Conservation (phyloP, 1,140 invertebrate genomes). For the Nylanderia fulva region DNA sequence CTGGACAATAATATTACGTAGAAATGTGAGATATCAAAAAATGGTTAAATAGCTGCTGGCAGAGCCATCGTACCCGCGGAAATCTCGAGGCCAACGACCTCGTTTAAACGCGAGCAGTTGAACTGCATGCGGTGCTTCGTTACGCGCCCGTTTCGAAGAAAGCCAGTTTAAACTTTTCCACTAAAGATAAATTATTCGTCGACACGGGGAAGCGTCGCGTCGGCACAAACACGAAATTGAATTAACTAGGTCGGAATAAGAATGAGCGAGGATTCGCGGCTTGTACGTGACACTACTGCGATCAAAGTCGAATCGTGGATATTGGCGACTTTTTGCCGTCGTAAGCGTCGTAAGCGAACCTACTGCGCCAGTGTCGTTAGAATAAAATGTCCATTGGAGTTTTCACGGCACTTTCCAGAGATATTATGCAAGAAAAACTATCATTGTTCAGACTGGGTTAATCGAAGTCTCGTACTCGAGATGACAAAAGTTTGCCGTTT, state of each 20-base stretch:
- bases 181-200: slow-evolving; percentile 47
- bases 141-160: background rate
- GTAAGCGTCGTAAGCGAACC: slow-evolving; percentile 20
- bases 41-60: slow-evolving; percentile 17
- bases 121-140: background rate
- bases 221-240: slow-evolving; percentile 54
- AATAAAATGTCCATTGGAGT: slow-evolving; percentile 5
- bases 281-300: slow-evolving; percentile 6
- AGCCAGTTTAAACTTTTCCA: slow-evolving; percentile 33
- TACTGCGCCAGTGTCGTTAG: slow-evolving; percentile 13
- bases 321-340: slow-evolving; percentile 26
- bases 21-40: slow-evolving; percentile 5
- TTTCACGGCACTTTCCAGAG: background rate
- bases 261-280: slow-evolving; percentile 23
- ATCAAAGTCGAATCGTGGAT: slow-evolving; percentile 21
- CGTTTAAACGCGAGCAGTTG: slow-evolving; percentile 46
- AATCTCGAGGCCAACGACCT: slow-evolving; percentile 40
- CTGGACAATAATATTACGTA: background rate
- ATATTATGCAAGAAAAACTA: slow-evolving; percentile 36
- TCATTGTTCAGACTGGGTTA: slow-evolving; percentile 25
- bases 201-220: slow-evolving; percentile 1
- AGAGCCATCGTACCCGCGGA: slow-evolving; percentile 33
- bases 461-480: background rate
- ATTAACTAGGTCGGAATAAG: slow-evolving; percentile 70
- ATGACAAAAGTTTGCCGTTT: slow-evolving; percentile 11